Evolutionary conservation across 2,797 vertebrate species (phyloP), one percentile per base, ranked within the genome.

Genomic region (Sternotherus odoratus): DNA sequence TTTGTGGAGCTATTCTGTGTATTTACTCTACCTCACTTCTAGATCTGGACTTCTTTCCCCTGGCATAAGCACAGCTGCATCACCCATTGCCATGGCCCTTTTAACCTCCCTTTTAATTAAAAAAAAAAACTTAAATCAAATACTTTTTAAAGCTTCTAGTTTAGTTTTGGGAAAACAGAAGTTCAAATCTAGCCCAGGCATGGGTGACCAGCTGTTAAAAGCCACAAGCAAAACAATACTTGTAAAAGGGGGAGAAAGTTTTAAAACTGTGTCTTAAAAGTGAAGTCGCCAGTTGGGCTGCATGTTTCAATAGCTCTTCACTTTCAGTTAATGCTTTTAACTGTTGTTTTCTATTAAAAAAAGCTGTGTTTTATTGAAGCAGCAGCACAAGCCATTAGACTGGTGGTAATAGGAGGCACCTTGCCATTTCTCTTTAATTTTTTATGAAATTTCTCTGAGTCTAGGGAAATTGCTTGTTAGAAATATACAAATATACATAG

Each of bases 171-270:
- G 89, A 94, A 97, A 97, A 95, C 95, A 94, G 97, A 97, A 95
- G 88, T 95, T 97, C 94, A 93, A 88, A 87, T 97, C 94, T 86
- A 96, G 86, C 94, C 96, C 91, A 97, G 91, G 94, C 24, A 79
- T 97, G 92, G 92, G 94, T 96, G 95, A 96, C 95, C 95, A 97
- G 95, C 97, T 97, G 97, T 96, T 96, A 96, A 96, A 96, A 97
- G 93, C 92, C 92, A 96, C 93, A 96, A 96, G 90, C 88, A 96
- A 96, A 97, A 94, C 12, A 77, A 95, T 96, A 91, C 94, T 95
- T 97, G 87, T 92, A 97, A 96, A 97, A 96, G 82, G 91, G 78
- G 82, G 86, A 85, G 87, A 80, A 57, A 96, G 66, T 94, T 83
- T 83, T 28, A 74, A 43, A 74, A 74, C 12, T 15, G 39, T 15